Conservation (phyloP, 92 coral and sea anemone genomes). For the Heliopora coerulea region DNA sequence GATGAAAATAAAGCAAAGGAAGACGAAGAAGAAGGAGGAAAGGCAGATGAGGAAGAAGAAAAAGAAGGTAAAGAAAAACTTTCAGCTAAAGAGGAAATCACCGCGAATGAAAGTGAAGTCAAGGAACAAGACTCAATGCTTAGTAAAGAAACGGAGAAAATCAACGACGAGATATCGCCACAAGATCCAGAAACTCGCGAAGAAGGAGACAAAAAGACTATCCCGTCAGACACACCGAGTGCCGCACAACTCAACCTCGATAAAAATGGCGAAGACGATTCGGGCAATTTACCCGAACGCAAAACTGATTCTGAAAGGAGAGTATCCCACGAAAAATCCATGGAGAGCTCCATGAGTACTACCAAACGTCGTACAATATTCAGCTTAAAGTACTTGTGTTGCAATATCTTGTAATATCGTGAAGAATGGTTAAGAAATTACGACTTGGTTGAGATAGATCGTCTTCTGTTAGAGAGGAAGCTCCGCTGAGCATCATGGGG, state of each 20-base stretch:
- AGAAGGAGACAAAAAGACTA: background rate
- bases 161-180: background rate
- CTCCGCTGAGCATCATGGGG: too few relatives aligned
- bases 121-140: background rate
- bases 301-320: background rate
- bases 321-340: background rate
- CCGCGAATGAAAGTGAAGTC: background rate
- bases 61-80: background rate
- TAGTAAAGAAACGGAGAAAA: background rate
- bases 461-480: too few relatives aligned
- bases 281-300: slow-evolving; percentile 2
- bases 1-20: slow-evolving; percentile 4
- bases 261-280: background rate
- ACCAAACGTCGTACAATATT: slow-evolving; percentile 24
- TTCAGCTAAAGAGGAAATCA: background rate
- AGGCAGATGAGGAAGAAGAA: background rate
- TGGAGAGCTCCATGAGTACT: background rate
- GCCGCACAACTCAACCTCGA: background rate
- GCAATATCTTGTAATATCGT: slow-evolving; percentile 12
- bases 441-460: too few relatives aligned
- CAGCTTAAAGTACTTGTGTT: background rate
- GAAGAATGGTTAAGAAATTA: too few relatives aligned
- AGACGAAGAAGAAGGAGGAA: background rate
- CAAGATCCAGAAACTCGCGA: background rate
- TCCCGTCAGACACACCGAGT: background rate